Evolutionary conservation across 2,113 vertebrate genomes (phyloP), one percentile per base, ranked within the genome.

Genomic region (Epinephelus moara): DNA sequence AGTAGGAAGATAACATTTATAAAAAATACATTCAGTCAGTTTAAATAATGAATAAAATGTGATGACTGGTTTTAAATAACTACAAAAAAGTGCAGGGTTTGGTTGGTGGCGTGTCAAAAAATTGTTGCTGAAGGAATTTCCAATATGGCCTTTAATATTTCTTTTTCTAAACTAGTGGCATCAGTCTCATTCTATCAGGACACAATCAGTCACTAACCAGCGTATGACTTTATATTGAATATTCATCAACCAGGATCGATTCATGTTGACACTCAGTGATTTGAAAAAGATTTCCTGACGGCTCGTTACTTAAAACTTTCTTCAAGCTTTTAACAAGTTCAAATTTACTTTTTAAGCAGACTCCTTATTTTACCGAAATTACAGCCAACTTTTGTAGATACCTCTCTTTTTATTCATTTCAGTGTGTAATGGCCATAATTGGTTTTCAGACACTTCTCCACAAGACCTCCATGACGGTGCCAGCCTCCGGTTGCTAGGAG

Each of bases 401-500:
- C 21, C 6, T 23, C 13, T 30, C 49, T 42, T 45, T 69, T 63
- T 64, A 52, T 37, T 18, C 14, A 10, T 49, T 70, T n/a, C 47
- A 5, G 3, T 69, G 18, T 15, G 37, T 25, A 33, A 78, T 4
- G 42, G 2, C 27, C 52, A 33, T n/a, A 33, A 47, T 45, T 15
- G 17, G n/a, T 45, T 25, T 21, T 64, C 60, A 8, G 17, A 30
- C 61, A 13, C 63, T 4, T 25, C 42, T 45, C 40, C 40, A 18
- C 76, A 30, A n/a, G 70, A 80, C 68, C 50, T 77, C 71, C 2
- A 7, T 18, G 68, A 80, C 21, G 52, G 13, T 17, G 57, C 70
- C 79, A 15, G 62, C 73, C 25, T 42, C 69, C 23, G 47, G 83
- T 85, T 86, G 57, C 83, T 82, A 88, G 69, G 85, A 56, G 37